Conservation (phyloP, 1,140 invertebrate genomes). For the Dendroctonus ponderosae region DNA sequence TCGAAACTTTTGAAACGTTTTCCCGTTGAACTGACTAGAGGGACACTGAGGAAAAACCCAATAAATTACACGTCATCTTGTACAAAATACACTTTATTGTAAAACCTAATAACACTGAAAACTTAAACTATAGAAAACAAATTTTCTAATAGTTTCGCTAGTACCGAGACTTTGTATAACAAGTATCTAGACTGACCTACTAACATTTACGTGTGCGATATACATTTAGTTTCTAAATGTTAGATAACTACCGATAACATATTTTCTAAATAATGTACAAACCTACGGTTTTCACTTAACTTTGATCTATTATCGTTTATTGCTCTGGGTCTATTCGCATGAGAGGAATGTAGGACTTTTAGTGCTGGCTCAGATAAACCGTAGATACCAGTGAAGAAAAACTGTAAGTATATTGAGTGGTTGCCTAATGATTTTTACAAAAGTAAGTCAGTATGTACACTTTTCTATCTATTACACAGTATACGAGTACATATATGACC, state of each 20-base stretch:
- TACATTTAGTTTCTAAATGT: constrained; percentile 23
- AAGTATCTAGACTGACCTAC: constrained; percentile 30
- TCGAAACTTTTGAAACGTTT: not conserved
- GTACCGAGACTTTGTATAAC: constrained; percentile 34
- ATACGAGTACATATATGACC: constrained; percentile 3
- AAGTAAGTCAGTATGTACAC: no score
- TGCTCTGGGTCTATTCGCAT: no score
- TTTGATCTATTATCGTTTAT: no score
- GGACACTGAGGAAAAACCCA: no score
- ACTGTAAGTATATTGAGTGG: no score
- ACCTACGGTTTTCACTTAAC: no score
- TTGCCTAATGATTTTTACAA: no score
- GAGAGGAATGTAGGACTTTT: no score
- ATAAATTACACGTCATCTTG: not conserved
- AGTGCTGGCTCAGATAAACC: no score
- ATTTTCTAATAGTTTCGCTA: constrained; percentile 26
- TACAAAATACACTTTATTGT: constrained; percentile 22
- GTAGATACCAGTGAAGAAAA: no score
- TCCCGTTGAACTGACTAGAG: no score
- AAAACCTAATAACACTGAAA: constrained; percentile 28
- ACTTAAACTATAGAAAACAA: constrained; percentile 10
- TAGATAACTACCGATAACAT: constrained; percentile 14
- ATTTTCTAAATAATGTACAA: no score
- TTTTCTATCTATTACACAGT: not conserved
- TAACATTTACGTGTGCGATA: constrained; percentile 32